Evolutionary conservation across 2,113 vertebrate species (phyloP).

Genomic region (Phylloscopus trochilus): DNA sequence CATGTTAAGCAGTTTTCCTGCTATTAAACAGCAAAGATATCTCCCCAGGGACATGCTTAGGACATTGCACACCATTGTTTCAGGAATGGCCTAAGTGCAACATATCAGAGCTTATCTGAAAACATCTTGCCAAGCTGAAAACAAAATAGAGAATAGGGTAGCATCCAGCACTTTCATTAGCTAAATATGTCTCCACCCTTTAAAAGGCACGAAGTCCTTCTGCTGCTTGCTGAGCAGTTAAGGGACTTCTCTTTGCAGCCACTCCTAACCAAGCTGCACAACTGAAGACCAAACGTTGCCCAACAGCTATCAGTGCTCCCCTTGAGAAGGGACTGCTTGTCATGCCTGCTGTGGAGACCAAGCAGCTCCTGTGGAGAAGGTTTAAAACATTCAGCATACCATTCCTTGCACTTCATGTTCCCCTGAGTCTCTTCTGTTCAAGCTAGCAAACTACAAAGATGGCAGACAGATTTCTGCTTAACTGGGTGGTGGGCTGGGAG

Average conservation of each 20-base stretch:
- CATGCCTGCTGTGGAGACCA: neutral
- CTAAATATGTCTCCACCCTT: neutral
- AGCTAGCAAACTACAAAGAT: neutral
- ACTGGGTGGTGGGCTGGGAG: neutral
- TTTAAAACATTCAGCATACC: neutral
- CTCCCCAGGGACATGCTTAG: neutral
- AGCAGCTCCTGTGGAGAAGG: neutral
- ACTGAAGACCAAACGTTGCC: neutral
- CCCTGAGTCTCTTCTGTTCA: neutral
- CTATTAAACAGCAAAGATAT: neutral
- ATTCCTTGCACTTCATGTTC: neutral
- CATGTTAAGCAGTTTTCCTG: neutral
- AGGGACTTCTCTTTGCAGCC: neutral
- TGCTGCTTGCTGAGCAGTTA: neutral
- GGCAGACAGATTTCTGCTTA: neutral
- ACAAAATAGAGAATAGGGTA: neutral
- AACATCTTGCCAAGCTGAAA: neutral
- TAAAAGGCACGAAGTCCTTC: neutral
- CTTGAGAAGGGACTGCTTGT: neutral
- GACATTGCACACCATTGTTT: slow-evolving; percentile 19
- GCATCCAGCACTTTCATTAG: neutral
- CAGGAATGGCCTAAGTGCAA: neutral
- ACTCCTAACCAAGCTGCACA: neutral
- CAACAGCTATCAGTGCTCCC: accelerated
- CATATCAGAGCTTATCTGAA: accelerated